Conservation (phyloP, 2,113 vertebrate genomes). For the Oncorhynchus masou region DNA sequence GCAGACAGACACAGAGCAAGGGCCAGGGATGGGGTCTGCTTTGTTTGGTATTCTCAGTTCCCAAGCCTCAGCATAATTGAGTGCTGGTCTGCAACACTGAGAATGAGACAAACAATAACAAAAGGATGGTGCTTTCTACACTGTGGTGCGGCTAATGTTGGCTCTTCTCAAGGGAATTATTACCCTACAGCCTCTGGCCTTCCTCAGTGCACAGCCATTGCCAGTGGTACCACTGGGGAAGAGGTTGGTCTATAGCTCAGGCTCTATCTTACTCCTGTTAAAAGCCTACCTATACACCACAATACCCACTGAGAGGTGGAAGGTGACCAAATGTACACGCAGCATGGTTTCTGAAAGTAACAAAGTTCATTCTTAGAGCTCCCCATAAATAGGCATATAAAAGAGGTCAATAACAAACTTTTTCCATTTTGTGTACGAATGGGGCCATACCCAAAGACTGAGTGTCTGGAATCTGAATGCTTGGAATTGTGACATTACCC, state of each 20-base stretch:
- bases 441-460: neutral
- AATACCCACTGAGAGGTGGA: neutral
- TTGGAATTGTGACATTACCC: slow-evolving; percentile 1
- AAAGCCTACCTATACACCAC: neutral
- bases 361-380: no score
- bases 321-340: neutral
- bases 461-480: neutral
- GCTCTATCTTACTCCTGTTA: neutral
- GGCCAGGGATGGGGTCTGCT: slow-evolving; percentile 24
- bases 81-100: slow-evolving; percentile 29
- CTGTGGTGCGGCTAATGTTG: slow-evolving; percentile 4
- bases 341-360: no score
- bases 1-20: slow-evolving; percentile 27
- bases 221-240: slow-evolving; percentile 13
- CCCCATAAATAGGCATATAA: no score
- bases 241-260: neutral
- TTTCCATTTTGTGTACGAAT: no score
- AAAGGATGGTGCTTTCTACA: slow-evolving; percentile 7
- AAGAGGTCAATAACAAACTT: no score
- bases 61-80: slow-evolving; percentile 48
- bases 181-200: slow-evolving; percentile 16
- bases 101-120: slow-evolving; percentile 30
- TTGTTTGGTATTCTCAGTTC: slow-evolving; percentile 62
- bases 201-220: slow-evolving; percentile 15
- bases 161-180: slow-evolving; percentile 4